These are phyloP conservation scores for Scomber colias DNA, from an alignment of 2,113 vertebrate genomes.

Conservation along the genomic window DNA sequence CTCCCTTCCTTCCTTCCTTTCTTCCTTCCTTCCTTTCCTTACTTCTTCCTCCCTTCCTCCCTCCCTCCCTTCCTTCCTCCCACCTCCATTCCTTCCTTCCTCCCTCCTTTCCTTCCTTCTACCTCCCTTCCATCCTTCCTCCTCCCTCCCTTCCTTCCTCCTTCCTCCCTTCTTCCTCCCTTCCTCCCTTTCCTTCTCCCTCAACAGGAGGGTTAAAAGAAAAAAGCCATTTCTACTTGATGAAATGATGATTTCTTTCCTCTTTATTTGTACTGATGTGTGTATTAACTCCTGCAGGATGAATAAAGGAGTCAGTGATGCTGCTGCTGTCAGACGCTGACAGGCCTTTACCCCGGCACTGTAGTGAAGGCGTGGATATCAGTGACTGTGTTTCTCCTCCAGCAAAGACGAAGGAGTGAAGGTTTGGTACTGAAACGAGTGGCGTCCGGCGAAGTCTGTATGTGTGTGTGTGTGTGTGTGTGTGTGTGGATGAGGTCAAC, in stretches of 20 bases:
- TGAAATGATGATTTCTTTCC: neutral
- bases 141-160: no score
- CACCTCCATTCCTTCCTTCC: no score
- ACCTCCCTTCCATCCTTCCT: no score
- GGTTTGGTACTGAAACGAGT: neutral
- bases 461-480: neutral
- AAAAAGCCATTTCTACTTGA: constrained; percentile 4
- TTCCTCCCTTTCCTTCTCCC: no score
- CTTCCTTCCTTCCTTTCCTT: no score
- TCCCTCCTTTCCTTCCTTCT: no score
- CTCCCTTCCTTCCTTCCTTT: no score
- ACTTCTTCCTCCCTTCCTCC: no score
- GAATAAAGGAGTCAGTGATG: constrained; percentile 7
- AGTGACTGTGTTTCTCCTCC: constrained; percentile 6
- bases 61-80: no score
- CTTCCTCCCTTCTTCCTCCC: no score
- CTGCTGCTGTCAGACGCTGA: constrained; percentile 27
- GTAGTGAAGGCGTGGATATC: constrained; percentile 21
- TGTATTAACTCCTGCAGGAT: neutral
- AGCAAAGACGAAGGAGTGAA: neutral
- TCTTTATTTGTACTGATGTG: constrained; percentile 1
- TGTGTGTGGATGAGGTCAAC: constrained; percentile 23
- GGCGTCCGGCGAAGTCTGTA: no score
- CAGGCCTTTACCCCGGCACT: neutral
- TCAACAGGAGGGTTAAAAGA: neutral